Evolutionary conservation across 1,140 invertebrate species (phyloP), one percentile per base, ranked within the genome.

Genomic region (Lepidostoma basale): DNA sequence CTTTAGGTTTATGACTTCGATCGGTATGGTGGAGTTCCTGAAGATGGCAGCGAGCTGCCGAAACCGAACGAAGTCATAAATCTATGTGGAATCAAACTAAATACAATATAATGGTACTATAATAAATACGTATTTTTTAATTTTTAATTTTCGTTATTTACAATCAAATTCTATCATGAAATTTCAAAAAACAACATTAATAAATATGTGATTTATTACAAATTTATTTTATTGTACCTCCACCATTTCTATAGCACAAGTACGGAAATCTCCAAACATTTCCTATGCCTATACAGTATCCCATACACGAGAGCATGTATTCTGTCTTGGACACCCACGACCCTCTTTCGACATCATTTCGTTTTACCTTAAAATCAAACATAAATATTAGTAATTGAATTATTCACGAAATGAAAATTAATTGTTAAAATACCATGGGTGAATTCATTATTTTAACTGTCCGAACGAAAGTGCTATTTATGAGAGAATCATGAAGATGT

Each of bases 201-300:
- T 33, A 33, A 33, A 33, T 6, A 33, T 33, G 23, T 52, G 8
- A 52, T 52, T 25, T 3, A 49, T 52, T 52, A 52, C 25, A 26
- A n/a, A 52, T 5, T 20, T 9, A 47, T 54, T 2, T 26, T 1
- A 26, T 5, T 25, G 39, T 30, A 73, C 72, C 72, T 68, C 72
- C 72, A 28, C 72, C 72, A 58, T 73, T 73, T 60, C 72, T 67
- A 16, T 73, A 73, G 62, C 72, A 73, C 26, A 73, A 47, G 77
- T 89, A 92, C 14, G 91, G 91, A 79, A 93, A 94, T 49, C 92
- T 79, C 91, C 91, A 94, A 44, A 94, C 88, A 79, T 94, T 94
- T 58, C 90, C 90, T 39, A 92, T 85, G n/a, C 90, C 91, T 45
- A 93, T 89, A 16, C 90, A 89, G 76, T 91, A 92, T 9, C 88